Evolutionary conservation across 30 jellyfish, hydroid and myxozoan genomes (phyloP).

Genomic region (Mastigias papua): DNA sequence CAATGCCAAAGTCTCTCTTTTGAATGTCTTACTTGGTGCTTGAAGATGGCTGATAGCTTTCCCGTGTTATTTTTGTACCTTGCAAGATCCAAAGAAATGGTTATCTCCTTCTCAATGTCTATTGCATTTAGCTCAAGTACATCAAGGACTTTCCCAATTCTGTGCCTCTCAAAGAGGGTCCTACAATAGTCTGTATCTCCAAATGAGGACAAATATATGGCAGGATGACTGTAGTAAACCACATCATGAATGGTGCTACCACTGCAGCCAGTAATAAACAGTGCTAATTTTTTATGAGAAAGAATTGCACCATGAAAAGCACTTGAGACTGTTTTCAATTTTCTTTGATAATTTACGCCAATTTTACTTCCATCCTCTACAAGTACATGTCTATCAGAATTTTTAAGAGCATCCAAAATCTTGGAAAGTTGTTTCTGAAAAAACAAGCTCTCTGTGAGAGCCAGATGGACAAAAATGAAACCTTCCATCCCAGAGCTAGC

Average conservation of each 20-base stretch:
- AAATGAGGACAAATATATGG: conserved; percentile 29
- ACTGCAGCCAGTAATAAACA: conserved; percentile 43
- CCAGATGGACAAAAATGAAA: conserved; percentile 29
- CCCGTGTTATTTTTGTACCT: conserved; percentile 8
- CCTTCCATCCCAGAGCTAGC: conserved; percentile 39
- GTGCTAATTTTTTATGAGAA: conserved; percentile 12
- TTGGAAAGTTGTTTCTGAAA: neutral
- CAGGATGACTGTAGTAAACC: conserved; percentile 48
- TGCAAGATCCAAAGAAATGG: neutral
- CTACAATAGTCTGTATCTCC: conserved; percentile 32
- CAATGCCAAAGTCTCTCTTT: conserved; percentile 59
- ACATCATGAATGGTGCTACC: conserved; percentile 17
- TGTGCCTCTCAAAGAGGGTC: neutral
- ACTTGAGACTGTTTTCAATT: conserved; percentile 7
- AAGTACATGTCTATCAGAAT: conserved; percentile 2
- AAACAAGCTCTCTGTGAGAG: neutral
- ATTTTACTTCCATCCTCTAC: conserved; percentile 9
- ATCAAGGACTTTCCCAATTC: conserved; percentile 43
- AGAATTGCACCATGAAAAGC: conserved; percentile 8
- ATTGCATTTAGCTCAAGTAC: neutral
- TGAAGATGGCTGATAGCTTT: conserved; percentile 24
- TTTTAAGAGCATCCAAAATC: conserved; percentile 19
- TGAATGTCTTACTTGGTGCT: conserved; percentile 20
- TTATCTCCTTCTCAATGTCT: conserved; percentile 17
- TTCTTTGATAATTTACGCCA: neutral